Evolutionary conservation across 2,888 invertebrate genomes (phyloP).

Genomic region (Drosophila hamatofila): DNA sequence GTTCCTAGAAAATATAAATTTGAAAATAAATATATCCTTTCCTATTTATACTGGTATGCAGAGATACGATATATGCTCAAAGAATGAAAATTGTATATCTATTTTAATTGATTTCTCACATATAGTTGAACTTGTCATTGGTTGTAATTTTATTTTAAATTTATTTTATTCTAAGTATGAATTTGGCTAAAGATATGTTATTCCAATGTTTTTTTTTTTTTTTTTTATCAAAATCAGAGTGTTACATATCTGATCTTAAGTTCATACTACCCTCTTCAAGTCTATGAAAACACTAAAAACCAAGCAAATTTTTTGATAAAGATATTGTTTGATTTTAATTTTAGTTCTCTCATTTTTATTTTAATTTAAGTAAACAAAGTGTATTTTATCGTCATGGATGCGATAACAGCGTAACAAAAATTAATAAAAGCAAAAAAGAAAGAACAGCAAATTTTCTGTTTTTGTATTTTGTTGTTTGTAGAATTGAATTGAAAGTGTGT

Average conservation of each 20-base stretch:
- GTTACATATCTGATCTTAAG: background rate
- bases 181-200: too few species aligned
- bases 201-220: too few species aligned
- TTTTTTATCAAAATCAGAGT: too few species aligned
- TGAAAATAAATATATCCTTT: too few species aligned
- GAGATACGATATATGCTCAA: too few species aligned
- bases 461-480: background rate
- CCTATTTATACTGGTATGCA: too few species aligned
- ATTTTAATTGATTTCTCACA: too few species aligned
- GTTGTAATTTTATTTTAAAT: too few species aligned
- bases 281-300: background rate
- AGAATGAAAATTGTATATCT: too few species aligned
- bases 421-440: background rate
- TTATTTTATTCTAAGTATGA: too few species aligned
- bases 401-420: constrained; percentile 21
- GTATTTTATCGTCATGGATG: constrained; percentile 22
- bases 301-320: constrained; percentile 11
- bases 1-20: too few species aligned
- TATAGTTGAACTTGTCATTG: too few species aligned
- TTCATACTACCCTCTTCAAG: background rate
- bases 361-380: constrained; percentile 14
- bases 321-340: constrained; percentile 10
- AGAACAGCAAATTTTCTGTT: background rate
- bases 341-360: constrained; percentile 12
- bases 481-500: constrained; percentile 1